phyloP scores from a whole-genome alignment of 2,797 vertebrate species.

The Gadopsis marmoratus region DNA sequence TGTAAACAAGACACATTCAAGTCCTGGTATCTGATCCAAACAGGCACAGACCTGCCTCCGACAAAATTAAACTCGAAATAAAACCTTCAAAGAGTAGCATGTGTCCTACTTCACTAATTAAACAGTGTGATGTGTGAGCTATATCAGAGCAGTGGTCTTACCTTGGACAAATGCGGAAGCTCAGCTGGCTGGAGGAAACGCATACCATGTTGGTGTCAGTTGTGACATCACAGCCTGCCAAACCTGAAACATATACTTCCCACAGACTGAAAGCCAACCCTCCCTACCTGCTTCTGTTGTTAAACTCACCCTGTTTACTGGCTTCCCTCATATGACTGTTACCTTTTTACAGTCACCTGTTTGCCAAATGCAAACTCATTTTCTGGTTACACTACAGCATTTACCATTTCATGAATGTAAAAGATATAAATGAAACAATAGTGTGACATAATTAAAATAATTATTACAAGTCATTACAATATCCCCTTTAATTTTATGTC shows the following conservation, averaged over 20 bases:
- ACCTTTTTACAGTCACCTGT: background rate
- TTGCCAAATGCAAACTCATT: background rate
- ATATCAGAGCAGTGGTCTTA: slow-evolving; percentile 48
- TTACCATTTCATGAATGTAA: background rate
- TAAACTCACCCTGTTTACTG: background rate
- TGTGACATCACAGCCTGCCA: slow-evolving; percentile 59
- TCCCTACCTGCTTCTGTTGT: slow-evolving; percentile 14
- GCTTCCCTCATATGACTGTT: background rate
- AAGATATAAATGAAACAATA: too few relatives aligned
- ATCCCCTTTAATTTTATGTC: background rate
- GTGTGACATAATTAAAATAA: background rate
- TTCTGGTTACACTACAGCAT: background rate
- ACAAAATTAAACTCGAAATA: background rate
- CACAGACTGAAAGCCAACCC: slow-evolving; percentile 27
- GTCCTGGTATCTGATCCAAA: background rate
- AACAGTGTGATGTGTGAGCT: slow-evolving; percentile 9
- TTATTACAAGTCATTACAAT: background rate
- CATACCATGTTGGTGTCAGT: slow-evolving; percentile 28
- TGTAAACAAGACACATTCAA: slow-evolving; percentile 36
- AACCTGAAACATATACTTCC: slow-evolving; percentile 62
- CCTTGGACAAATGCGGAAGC: slow-evolving; percentile 54
- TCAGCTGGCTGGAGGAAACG: slow-evolving; percentile 23
- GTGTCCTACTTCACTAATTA: background rate
- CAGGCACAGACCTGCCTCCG: background rate
- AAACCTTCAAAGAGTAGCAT: background rate